Evolutionary conservation across 92 coral and sea anemone genomes (phyloP).

Genomic region (Desmophyllum pertusum): DNA sequence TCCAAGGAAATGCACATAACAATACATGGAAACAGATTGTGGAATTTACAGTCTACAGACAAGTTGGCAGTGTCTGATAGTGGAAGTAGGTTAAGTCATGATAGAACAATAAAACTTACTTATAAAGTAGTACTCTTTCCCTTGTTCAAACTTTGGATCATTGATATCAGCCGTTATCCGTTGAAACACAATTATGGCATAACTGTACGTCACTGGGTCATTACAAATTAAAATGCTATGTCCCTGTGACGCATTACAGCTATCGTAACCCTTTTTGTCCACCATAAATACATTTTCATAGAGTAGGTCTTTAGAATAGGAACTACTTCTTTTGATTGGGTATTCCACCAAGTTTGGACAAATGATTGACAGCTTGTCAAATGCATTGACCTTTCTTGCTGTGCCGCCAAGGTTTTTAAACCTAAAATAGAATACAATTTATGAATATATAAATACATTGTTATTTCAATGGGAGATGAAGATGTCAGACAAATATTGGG

Average conservation of each 20-base stretch:
- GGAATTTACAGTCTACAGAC: background rate
- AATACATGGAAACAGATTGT: background rate
- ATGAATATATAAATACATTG: background rate
- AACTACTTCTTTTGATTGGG: constrained; percentile 47
- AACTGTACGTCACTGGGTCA: constrained; percentile 34
- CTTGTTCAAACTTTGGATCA: constrained; percentile 52
- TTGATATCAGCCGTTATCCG: constrained; percentile 42
- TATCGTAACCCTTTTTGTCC: constrained; percentile 66
- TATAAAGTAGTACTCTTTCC: constrained; percentile 74
- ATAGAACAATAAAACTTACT: constrained; percentile 55
- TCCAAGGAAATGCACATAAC: background rate
- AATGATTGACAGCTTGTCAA: constrained; percentile 41
- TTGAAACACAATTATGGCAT: constrained; percentile 64
- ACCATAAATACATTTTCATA: constrained; percentile 68
- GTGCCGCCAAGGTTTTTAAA: constrained; percentile 32
- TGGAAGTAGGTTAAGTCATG: background rate
- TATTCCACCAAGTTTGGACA: constrained; percentile 59
- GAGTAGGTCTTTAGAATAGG: constrained; percentile 47
- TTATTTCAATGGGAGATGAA: background rate
- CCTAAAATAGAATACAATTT: constrained; percentile 18
- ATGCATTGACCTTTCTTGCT: constrained; percentile 63
- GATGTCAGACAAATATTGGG: background rate
- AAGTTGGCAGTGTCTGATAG: background rate
- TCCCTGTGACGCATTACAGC: constrained; percentile 47
- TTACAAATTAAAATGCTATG: constrained; percentile 36